phyloP scores from a whole-genome alignment of 2,888 invertebrate genomes.

The Rhagonycha fulva region DNA sequence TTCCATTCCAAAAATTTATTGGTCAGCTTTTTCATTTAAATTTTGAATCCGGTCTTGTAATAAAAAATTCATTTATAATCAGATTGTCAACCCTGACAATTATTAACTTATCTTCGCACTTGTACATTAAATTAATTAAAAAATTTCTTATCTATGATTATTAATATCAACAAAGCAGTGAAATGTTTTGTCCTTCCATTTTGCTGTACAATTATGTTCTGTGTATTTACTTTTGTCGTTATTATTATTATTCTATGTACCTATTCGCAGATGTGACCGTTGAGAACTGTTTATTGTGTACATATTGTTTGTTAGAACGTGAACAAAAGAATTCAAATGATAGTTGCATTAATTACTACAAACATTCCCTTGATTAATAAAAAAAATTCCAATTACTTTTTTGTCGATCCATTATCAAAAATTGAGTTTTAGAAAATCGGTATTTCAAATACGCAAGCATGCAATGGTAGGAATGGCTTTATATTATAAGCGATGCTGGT shows the following conservation, averaged over 20 bases:
- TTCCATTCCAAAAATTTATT: too few relatives aligned
- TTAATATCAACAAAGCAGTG: background rate
- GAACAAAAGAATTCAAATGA: background rate
- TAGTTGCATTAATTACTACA: background rate
- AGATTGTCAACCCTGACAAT: background rate
- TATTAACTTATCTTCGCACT: background rate
- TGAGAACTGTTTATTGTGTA: background rate
- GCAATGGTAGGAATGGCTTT: conserved; percentile 10
- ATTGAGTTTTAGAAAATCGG: background rate
- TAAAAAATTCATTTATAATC: background rate
- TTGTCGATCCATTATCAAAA: background rate
- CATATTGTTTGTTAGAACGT: background rate
- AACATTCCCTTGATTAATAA: background rate
- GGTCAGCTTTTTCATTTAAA: too few relatives aligned
- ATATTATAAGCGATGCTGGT: conserved; percentile 7
- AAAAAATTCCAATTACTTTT: background rate
- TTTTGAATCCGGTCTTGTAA: too few relatives aligned
- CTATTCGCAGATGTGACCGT: background rate
- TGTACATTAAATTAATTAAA: background rate
- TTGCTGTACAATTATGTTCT: conserved; percentile 5
- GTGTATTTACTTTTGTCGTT: conserved; percentile 4
- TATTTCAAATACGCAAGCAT: conserved; percentile 11
- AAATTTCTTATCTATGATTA: background rate
- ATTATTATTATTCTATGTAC: conserved; percentile 1
- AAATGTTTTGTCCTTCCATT: background rate